Evolutionary conservation across 1,140 invertebrate genomes (phyloP), one percentile per base, ranked within the genome.

Genomic region (Ditylenchus dipsaci): DNA sequence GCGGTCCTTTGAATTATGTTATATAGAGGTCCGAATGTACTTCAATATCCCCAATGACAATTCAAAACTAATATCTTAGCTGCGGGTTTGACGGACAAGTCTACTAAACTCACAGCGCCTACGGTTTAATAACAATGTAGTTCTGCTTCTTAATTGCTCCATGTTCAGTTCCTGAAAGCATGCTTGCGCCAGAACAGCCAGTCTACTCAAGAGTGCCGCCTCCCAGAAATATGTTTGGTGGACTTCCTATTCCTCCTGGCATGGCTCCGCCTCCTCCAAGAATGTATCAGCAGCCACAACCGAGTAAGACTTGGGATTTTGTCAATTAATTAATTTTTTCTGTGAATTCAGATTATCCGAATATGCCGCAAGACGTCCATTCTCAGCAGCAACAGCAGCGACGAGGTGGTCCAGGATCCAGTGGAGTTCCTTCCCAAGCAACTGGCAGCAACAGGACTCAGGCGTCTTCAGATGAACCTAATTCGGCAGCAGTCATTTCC

Each of bases 141-240:
- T 42, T 27, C 23, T 21, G 17, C 42, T 67, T 29, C 27, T 23
- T 11, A 58, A 1, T 67, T n/a, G n/a, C 26, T 53, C 1, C 23
- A 42, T 9, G 5, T 69, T 33, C n/a, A 70, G 68, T 70, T 26
- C 68, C 68, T 15, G 68, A 70, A 21, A 67, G 68, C 43, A 70
- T 70, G 68, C 19, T 70, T 27, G 21, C 33, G 11, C n/a, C n/a
- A 5, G 68, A 71, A 17, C 29, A 63, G 30, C 45, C 68, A 19
- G 53, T 70, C 11, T 70, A 70, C 29, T 17, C 47, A 0, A 64
- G 63, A 29, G 21, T 43, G 1, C 58, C 47, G 29, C 67, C 60
- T 1, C 45, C 67, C 11, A 26, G 17, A 7, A 9, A 38, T 21
- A 65, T 19, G 38, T 23, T 45, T 45, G 27, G 23, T 17, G 29